A percentile compares a stretch with the other conserved stretches of the same genome.
Conservation (phyloP, 2,113 vertebrate genomes). For the Raphicerus campestris region DNA sequence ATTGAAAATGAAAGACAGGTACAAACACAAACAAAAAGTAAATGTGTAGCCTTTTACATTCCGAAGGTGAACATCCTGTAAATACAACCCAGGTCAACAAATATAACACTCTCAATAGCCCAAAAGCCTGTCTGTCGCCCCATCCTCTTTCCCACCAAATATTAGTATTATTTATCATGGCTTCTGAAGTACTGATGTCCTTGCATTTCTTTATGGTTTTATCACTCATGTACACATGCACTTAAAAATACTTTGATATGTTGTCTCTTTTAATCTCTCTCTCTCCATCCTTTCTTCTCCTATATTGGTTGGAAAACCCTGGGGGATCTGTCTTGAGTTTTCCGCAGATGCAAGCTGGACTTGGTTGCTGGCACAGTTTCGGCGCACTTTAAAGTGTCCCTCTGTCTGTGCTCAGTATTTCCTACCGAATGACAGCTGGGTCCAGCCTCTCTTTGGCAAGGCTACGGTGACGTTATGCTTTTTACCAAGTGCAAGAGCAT, state of each 20-base stretch:
- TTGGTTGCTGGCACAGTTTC: not conserved
- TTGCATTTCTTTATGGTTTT: not conserved
- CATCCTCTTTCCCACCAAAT: not conserved
- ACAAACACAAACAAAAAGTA: not conserved
- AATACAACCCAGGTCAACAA: not conserved
- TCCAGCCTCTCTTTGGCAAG: not conserved
- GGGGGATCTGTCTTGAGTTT: not conserved
- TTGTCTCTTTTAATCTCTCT: not conserved
- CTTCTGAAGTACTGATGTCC: not conserved
- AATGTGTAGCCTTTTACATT: not conserved
- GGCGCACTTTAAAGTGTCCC: not conserved
- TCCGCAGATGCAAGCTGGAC: not conserved
- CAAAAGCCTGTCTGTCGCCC: not conserved
- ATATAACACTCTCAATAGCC: not conserved
- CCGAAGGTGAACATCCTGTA: not conserved
- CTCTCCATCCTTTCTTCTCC: not conserved
- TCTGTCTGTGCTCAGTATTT: not conserved
- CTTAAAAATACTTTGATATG: not conserved
- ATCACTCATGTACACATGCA: not conserved
- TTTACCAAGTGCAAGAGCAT: too few relatives aligned
- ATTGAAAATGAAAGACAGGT: slow-evolving; percentile 10
- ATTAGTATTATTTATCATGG: not conserved
- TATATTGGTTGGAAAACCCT: not conserved
- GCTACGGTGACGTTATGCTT: too few relatives aligned
- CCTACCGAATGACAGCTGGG: not conserved